These are phyloP conservation scores for Mizuhopecten yessoensis DNA, from an alignment of 1,140 invertebrate genomes.

Conservation along the genomic window DNA sequence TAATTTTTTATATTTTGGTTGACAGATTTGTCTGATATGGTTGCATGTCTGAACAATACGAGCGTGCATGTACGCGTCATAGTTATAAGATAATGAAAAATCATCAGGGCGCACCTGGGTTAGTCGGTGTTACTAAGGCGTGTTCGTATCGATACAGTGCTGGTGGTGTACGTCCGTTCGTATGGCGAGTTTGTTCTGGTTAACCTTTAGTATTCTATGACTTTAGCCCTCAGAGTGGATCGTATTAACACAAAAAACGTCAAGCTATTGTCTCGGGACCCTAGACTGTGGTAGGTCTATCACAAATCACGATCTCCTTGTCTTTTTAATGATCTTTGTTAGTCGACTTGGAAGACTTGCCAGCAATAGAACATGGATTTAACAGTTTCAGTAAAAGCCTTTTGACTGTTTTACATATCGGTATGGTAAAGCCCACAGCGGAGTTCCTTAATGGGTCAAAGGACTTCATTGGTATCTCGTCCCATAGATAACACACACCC, in stretches of 20 bases:
- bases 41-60: not conserved
- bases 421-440: slow-evolving; percentile 14
- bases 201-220: not conserved
- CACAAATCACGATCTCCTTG: slow-evolving; percentile 13
- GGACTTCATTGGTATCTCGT: not conserved
- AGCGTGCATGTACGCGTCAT: not conserved
- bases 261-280: not conserved
- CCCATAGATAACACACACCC: not conserved
- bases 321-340: slow-evolving; percentile 39
- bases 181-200: not conserved
- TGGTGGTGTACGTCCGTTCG: no score
- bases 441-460: slow-evolving; percentile 28
- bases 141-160: not conserved
- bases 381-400: slow-evolving; percentile 34
- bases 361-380: not conserved
- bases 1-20: not conserved
- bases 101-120: not conserved
- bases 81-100: not conserved
- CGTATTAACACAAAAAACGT: slow-evolving; percentile 1
- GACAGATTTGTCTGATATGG: not conserved
- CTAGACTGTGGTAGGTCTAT: slow-evolving; percentile 30
- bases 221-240: not conserved
- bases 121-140: not conserved
- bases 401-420: slow-evolving; percentile 29
- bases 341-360: not conserved